Conservation (phyloP, 1,140 invertebrate genomes). For the Mamestra configurata region DNA sequence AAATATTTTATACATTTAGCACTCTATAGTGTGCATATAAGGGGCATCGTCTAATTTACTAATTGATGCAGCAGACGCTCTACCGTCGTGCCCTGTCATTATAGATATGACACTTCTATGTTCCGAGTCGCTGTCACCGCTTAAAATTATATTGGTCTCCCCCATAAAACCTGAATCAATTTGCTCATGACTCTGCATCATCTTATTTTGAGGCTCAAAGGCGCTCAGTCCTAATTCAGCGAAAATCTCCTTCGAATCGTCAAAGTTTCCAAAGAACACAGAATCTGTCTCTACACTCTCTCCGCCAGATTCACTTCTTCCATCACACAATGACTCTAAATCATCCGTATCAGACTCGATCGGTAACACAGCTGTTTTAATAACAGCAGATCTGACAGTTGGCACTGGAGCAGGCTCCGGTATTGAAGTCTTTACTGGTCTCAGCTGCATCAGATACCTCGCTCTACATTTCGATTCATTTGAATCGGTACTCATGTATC, state of each 20-base stretch:
- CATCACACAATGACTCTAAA: constrained; percentile 89
- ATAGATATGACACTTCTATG: constrained; percentile 85
- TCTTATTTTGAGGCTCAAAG: constrained; percentile 63
- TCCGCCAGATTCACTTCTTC: constrained; percentile 94
- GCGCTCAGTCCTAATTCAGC: constrained; percentile 74
- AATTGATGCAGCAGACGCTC: constrained; percentile 73
- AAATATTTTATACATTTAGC: constrained; percentile 58
- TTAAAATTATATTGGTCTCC: constrained; percentile 82
- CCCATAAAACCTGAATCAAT: constrained; percentile 82
- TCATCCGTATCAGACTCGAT: constrained; percentile 85
- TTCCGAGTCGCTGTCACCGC: constrained; percentile 84
- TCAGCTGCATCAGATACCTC: constrained; percentile 82
- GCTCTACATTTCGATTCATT: constrained; percentile 87
- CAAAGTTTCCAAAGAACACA: constrained; percentile 92
- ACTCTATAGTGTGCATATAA: constrained; percentile 80
- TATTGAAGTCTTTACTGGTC: constrained; percentile 69
- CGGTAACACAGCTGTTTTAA: constrained; percentile 65
- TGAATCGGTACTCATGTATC: constrained; percentile 92
- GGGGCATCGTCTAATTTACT: constrained; percentile 76
- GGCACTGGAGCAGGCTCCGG: constrained; percentile 64
- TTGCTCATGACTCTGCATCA: constrained; percentile 70
- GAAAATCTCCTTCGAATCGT: constrained; percentile 83
- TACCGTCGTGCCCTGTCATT: constrained; percentile 75
- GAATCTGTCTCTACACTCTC: constrained; percentile 95
- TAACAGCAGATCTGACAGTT: constrained; percentile 52